Conservation (phyloP, 2,113 vertebrate species). For the Sorex fumeus region DNA sequence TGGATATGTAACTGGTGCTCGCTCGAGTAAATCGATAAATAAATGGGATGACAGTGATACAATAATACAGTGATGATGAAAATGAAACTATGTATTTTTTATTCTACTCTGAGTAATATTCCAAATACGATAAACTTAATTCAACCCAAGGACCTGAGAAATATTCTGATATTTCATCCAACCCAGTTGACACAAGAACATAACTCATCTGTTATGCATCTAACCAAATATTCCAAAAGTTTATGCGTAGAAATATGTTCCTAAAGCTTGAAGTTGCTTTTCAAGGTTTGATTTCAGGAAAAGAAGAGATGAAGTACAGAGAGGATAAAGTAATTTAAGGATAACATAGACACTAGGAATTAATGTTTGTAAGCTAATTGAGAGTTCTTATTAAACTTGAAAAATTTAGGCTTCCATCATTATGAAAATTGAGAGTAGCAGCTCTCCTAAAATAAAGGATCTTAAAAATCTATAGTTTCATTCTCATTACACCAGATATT, state of each 20-base stretch:
- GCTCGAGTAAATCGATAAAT: no score
- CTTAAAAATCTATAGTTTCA: no score
- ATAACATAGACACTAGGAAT: not conserved
- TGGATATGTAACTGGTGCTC: no score
- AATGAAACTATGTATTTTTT: not conserved
- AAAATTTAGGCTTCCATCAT: no score
- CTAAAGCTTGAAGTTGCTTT: not conserved
- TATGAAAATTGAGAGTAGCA: no score
- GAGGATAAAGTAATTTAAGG: not conserved
- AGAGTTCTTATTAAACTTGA: no score
- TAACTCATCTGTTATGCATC: not conserved
- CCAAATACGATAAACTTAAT: not conserved
- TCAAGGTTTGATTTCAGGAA: not conserved
- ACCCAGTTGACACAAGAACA: not conserved
- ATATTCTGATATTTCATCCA: not conserved
- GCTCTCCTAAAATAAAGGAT: no score
- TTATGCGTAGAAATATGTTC: not conserved
- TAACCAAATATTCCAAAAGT: not conserved
- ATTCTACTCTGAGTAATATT: not conserved
- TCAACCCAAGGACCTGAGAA: not conserved
- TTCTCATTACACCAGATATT: no score
- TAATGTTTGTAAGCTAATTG: no score
- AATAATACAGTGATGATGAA: no score
- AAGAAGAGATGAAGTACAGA: not conserved
- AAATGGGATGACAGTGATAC: no score